Percentiles rank a stretch among this genome's conserved stretches.
These are phyloP conservation scores for Trichonephila inaurata DNA, from an alignment of 1,140 invertebrate genomes.

Conservation along the genomic window DNA sequence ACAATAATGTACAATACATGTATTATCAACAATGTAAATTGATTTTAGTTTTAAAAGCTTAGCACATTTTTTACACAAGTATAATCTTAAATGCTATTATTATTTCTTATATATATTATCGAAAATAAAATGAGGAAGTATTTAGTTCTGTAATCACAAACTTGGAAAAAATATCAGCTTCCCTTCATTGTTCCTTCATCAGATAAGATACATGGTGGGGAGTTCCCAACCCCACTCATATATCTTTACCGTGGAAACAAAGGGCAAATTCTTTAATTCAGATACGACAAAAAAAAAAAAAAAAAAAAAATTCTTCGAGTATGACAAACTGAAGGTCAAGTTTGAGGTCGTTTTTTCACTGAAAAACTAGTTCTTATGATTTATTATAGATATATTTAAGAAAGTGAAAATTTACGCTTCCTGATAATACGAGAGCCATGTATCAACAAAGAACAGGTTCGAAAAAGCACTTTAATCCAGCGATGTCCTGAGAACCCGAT, in stretches of 20 bases:
- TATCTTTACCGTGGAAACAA: neutral
- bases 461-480: neutral
- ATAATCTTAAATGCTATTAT: too few relatives aligned
- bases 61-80: too few relatives aligned
- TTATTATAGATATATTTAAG: slow-evolving; percentile 7
- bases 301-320: neutral
- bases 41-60: too few relatives aligned
- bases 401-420: slow-evolving; percentile 49
- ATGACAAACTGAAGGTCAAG: slow-evolving; percentile 15
- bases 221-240: neutral
- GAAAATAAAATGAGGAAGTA: too few relatives aligned
- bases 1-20: too few relatives aligned
- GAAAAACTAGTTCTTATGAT: slow-evolving; percentile 30
- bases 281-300: neutral
- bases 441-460: neutral
- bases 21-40: too few relatives aligned
- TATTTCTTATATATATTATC: too few relatives aligned
- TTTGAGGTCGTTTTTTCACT: neutral
- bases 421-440: slow-evolving; percentile 27
- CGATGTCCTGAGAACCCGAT: neutral
- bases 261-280: slow-evolving; percentile 9
- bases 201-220: neutral
- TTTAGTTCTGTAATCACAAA: too few relatives aligned
- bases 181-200: neutral
- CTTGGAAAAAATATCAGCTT: too few relatives aligned